phyloP scores from a whole-genome alignment of 1,140 invertebrate genomes.

The Bombus confusus region DNA sequence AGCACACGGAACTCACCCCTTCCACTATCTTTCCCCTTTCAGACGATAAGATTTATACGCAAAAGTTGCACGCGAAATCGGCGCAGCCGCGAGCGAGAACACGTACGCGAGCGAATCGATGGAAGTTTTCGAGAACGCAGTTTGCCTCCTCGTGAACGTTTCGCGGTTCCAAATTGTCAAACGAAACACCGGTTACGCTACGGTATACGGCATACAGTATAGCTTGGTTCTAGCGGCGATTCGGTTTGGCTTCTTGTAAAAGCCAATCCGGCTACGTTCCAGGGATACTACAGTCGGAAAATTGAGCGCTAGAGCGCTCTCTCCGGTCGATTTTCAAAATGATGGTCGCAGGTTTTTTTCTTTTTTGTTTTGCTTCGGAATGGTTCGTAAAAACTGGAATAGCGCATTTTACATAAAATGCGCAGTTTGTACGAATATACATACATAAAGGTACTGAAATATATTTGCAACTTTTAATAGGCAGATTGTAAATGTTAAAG shows the following conservation, averaged over 20 bases:
- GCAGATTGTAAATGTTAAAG: too few relatives aligned
- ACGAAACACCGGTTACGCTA: background rate
- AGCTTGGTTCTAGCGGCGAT: conserved; percentile 1
- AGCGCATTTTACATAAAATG: too few relatives aligned
- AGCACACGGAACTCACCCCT: background rate
- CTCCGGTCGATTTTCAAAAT: too few relatives aligned
- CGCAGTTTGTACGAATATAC: too few relatives aligned
- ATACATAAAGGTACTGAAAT: too few relatives aligned
- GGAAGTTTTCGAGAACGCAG: conserved; percentile 10
- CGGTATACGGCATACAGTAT: background rate
- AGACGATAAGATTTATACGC: conserved; percentile 34
- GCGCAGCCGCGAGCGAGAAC: conserved; percentile 2
- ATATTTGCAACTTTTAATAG: too few relatives aligned
- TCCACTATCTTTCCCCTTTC: background rate
- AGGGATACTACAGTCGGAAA: background rate
- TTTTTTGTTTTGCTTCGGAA: too few relatives aligned
- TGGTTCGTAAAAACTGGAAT: too few relatives aligned
- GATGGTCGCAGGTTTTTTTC: too few relatives aligned
- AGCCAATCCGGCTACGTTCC: background rate
- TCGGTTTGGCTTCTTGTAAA: background rate
- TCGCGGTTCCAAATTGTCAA: background rate
- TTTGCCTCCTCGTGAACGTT: background rate
- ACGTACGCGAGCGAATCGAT: conserved; percentile 11
- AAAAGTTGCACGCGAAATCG: conserved; percentile 29
- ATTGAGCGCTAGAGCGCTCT: background rate